Evolutionary conservation across 2,888 invertebrate genomes (phyloP), one percentile per base, ranked within the genome.

Genomic region (Aphidoletes aphidimyza): DNA sequence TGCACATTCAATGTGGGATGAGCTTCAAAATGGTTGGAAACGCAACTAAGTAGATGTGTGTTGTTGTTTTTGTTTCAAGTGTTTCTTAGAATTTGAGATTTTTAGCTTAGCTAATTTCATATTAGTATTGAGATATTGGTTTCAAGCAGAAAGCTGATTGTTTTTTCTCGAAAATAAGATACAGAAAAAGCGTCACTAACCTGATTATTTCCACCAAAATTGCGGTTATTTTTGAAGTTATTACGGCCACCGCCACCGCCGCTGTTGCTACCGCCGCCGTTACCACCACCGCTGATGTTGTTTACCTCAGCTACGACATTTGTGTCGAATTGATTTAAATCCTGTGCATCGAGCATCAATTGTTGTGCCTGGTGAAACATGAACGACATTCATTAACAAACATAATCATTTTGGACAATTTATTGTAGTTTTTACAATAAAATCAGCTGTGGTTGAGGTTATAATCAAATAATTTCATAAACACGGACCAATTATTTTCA

Each of bases 241-340:
- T 88, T 88, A 78, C 89, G 88, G 84, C 87, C 87, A 84, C 86
- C 87, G 47, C 89, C 88, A 1, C 89, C 88, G 84, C 84, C 69
- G 30, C 45, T 34, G 17, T 34, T 19, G 26, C 47, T 22, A 26
- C 37, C 36, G 8, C 78, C 81, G 22, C 84, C 78, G 30, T 88
- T 88, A 85, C 87, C 87, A 84, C 86, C 87, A 49, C 88, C 88
- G 11, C 17, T 36, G 36, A 34, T 6, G 14, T 78, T 86, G 59
- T 85, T 47, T 0, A 84, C 83, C 9, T 42, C 14, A n/a, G 26
- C 14, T 26, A 26, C 34, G 11, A 37, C 81, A 30, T 42, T 83
- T n/a, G n/a, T n/a, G n/a, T n/a, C n/a, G 30, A 26, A 26, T 83
- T 83, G 83, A 83, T 83, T 83, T 26, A 83, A 22, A 14, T 83